Evolutionary conservation across 2,113 vertebrate species (phyloP).

Genomic region (Heterotis niloticus): DNA sequence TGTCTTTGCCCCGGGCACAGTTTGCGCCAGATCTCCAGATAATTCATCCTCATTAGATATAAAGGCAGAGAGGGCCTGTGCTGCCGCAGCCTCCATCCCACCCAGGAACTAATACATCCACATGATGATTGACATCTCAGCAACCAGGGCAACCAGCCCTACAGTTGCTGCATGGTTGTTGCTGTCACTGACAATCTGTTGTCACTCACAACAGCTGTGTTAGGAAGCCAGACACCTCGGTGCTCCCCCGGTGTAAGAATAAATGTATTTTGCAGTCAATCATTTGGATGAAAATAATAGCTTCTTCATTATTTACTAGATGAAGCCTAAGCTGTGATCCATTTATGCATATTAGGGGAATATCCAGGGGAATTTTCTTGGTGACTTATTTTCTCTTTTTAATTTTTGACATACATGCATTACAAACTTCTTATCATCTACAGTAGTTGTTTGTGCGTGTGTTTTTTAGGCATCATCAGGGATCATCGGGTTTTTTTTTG

Average conservation of each 20-base stretch:
- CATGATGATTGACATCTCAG: background rate
- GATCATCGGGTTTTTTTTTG: background rate
- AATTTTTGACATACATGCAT: background rate
- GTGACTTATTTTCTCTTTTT: background rate
- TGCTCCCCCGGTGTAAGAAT: constrained; percentile 4
- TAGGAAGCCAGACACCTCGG: background rate
- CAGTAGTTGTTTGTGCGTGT: background rate
- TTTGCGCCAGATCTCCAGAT: background rate
- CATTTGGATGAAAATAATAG: constrained; percentile 12
- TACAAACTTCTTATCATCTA: background rate
- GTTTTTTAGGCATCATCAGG: background rate
- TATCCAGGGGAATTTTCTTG: background rate
- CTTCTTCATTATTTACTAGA: constrained; percentile 1
- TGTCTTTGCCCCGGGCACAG: too few relatives aligned
- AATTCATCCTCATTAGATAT: background rate
- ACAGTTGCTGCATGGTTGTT: constrained; percentile 15
- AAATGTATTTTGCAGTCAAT: constrained; percentile 3
- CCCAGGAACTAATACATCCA: constrained; percentile 11
- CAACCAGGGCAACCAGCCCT: constrained; percentile 7
- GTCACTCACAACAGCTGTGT: constrained; percentile 3
- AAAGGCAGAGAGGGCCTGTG: background rate
- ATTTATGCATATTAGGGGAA: background rate
- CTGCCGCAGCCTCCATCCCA: background rate
- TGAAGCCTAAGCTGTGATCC: background rate
- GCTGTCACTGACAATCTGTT: background rate